Percentiles rank a stretch among this genome's conserved stretches.
Conservation (phyloP, 2,888 invertebrate genomes). For the Lydus trimaculatus region DNA sequence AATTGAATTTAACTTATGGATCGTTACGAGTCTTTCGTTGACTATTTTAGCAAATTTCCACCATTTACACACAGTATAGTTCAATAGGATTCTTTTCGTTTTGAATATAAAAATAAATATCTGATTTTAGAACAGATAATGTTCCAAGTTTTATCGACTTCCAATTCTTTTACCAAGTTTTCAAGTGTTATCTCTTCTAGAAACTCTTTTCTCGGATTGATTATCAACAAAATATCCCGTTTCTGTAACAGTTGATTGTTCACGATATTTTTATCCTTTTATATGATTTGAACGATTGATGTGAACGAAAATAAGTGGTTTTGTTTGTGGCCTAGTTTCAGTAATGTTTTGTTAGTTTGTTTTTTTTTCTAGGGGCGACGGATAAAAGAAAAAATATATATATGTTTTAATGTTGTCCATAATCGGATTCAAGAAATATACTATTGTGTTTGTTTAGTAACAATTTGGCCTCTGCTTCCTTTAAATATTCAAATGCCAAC, state of each 20-base stretch:
- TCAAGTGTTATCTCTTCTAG: not conserved
- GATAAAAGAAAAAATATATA: not conserved
- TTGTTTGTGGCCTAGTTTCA: not conserved
- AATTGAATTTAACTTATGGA: no score
- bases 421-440: not conserved
- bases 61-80: no score
- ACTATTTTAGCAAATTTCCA: no score
- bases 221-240: not conserved
- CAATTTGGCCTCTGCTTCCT: not conserved
- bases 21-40: no score
- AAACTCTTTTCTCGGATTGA: not conserved
- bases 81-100: not conserved
- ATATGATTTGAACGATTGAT: not conserved
- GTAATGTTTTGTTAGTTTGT: not conserved
- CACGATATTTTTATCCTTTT: not conserved
- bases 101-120: not conserved
- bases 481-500: conserved; percentile 3
- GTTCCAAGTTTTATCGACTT: not conserved
- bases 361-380: not conserved
- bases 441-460: not conserved
- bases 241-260: not conserved
- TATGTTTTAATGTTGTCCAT: not conserved
- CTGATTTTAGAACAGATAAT: not conserved
- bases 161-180: not conserved
- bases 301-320: not conserved